Evolutionary conservation across 2,888 invertebrate genomes (phyloP).

Genomic region (Torymus tubicola): DNA sequence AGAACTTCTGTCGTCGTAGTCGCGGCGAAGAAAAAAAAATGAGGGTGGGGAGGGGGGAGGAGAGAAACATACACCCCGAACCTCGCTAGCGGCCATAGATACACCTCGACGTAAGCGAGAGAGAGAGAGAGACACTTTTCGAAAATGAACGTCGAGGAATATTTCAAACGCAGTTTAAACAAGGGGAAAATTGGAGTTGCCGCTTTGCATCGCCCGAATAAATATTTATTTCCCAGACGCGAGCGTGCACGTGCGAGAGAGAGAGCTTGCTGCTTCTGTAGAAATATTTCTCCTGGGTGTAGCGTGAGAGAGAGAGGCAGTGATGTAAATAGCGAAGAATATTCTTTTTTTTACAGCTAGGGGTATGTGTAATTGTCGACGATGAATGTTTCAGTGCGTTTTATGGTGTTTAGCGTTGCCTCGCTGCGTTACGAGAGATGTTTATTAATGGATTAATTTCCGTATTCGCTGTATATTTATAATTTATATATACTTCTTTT

Average conservation of each 20-base stretch:
- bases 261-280: constrained; percentile 21
- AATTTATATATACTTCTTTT: no score
- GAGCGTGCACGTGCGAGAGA: not conserved
- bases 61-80: no score
- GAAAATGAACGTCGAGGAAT: constrained; percentile 50
- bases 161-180: constrained; percentile 57
- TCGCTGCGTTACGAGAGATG: no score
- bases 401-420: not conserved
- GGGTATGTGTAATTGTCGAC: constrained; percentile 19
- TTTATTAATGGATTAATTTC: no score
- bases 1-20: constrained; percentile 51
- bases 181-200: constrained; percentile 56
- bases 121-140: constrained; percentile 40
- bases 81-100: not conserved
- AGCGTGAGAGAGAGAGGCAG: not conserved
- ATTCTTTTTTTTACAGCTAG: not conserved
- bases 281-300: constrained; percentile 38
- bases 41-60: no score
- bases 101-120: not conserved
- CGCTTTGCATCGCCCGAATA: constrained; percentile 50
- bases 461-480: no score
- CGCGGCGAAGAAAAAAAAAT: not conserved
- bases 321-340: constrained; percentile 18
- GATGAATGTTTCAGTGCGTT: constrained; percentile 11
- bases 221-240: constrained; percentile 49